Percentiles rank a stretch among this genome's conserved stretches.
These are phyloP conservation scores for Zaprionus ornatus DNA, from an alignment of 1,140 invertebrate species.

Conservation along the genomic window DNA sequence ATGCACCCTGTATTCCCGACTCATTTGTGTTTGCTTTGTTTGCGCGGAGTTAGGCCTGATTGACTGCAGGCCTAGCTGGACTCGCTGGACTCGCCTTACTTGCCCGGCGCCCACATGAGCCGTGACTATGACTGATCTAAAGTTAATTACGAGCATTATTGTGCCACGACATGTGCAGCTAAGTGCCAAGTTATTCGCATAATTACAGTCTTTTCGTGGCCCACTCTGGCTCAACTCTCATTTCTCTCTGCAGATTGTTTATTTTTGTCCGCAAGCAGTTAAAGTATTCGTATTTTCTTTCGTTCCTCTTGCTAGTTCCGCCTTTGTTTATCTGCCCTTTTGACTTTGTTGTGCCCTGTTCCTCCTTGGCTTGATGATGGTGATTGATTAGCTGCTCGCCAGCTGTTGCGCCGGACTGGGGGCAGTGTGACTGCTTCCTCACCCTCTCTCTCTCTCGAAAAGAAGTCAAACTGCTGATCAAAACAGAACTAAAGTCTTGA, in stretches of 20 bases:
- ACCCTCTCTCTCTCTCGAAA: background rate
- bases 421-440: too few relatives aligned
- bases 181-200: constrained; percentile 64
- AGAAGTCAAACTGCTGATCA: constrained; percentile 36
- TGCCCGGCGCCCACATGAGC: too few relatives aligned
- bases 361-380: constrained; percentile 1
- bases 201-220: constrained; percentile 29
- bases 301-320: constrained; percentile 3
- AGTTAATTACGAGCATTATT: constrained; percentile 77
- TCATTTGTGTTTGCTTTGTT: constrained; percentile 30
- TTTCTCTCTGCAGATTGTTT: constrained; percentile 63
- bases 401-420: constrained; percentile 13
- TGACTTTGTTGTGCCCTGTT: background rate
- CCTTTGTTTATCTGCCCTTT: background rate
- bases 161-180: constrained; percentile 59
- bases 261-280: constrained; percentile 9
- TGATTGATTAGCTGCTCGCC: constrained; percentile 58
- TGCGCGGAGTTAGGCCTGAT: constrained; percentile 22
- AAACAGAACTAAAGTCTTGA: background rate
- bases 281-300: background rate
- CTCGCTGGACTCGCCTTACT: constrained; percentile 13
- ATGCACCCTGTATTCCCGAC: background rate
- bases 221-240: constrained; percentile 19
- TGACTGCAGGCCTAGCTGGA: constrained; percentile 33
- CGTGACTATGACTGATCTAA: constrained; percentile 71